These are phyloP conservation scores for Cyprinodon tularosa DNA, from an alignment of 2,113 vertebrate species.

Conservation along the genomic window DNA sequence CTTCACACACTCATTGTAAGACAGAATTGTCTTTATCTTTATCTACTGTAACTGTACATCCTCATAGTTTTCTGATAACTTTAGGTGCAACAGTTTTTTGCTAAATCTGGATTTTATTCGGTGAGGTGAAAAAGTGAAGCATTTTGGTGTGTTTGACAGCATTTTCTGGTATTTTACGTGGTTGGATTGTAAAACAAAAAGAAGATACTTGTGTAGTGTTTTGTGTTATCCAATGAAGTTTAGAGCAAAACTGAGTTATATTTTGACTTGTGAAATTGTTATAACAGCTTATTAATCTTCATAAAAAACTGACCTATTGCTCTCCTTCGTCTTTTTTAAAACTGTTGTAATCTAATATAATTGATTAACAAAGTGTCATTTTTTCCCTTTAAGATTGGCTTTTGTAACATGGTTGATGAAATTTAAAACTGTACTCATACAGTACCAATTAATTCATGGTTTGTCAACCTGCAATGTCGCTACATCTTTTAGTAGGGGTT, in stretches of 20 bases:
- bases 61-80: constrained; percentile 11
- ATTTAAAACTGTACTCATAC: no score
- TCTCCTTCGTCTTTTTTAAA: not conserved
- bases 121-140: not conserved
- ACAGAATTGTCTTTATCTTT: constrained; percentile 41
- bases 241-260: not conserved
- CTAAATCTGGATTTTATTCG: not conserved
- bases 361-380: no score
- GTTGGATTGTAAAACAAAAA: no score
- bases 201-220: not conserved
- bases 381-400: no score
- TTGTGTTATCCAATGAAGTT: not conserved
- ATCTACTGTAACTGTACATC: constrained; percentile 13
- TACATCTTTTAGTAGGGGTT: no score
- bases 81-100: constrained; percentile 20
- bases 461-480: no score
- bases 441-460: no score
- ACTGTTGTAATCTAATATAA: no score
- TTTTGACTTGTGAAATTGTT: not conserved
- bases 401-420: no score
- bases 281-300: not conserved
- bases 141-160: no score
- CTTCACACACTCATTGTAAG: constrained; percentile 22
- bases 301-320: not conserved
- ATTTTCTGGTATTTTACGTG: no score